phyloP scores from a whole-genome alignment of 2,888 invertebrate species.

The Diarsia rubi region DNA sequence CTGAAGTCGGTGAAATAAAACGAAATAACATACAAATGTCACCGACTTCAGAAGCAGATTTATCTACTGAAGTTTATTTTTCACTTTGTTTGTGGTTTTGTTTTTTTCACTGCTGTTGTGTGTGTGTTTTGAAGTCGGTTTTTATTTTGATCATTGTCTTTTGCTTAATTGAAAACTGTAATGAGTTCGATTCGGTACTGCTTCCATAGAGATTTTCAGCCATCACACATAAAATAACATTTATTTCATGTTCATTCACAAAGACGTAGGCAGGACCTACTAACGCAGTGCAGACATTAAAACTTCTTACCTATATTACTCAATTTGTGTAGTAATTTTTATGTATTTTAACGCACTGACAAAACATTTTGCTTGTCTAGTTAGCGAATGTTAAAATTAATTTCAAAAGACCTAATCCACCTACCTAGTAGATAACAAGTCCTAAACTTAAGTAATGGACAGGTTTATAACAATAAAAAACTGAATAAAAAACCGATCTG shows the following conservation, averaged over 20 bases:
- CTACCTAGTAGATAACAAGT: constrained; percentile 2
- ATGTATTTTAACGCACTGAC: neutral
- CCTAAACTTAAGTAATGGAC: constrained; percentile 18
- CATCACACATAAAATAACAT: neutral
- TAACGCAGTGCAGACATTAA: too few species aligned
- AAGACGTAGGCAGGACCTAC: neutral
- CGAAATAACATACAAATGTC: too few species aligned
- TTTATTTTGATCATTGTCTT: too few species aligned
- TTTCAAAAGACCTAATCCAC: constrained; percentile 7
- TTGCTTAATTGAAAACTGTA: neutral
- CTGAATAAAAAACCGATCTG: neutral
- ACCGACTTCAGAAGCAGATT: too few species aligned
- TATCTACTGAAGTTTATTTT: too few species aligned
- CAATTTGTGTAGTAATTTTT: neutral
- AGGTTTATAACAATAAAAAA: neutral
- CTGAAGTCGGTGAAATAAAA: too few species aligned
- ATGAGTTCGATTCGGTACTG: neutral
- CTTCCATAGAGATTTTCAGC: neutral
- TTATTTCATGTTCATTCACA: neutral
- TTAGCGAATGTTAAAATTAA: constrained; percentile 9
- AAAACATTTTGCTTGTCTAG: constrained; percentile 2
- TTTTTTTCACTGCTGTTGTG: too few species aligned
- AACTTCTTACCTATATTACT: too few species aligned
- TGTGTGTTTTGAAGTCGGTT: too few species aligned
- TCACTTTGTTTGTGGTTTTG: too few species aligned